These are phyloP conservation scores for Propithecus perrieri DNA, from an alignment of 2,797 vertebrate genomes.

Conservation along the genomic window DNA sequence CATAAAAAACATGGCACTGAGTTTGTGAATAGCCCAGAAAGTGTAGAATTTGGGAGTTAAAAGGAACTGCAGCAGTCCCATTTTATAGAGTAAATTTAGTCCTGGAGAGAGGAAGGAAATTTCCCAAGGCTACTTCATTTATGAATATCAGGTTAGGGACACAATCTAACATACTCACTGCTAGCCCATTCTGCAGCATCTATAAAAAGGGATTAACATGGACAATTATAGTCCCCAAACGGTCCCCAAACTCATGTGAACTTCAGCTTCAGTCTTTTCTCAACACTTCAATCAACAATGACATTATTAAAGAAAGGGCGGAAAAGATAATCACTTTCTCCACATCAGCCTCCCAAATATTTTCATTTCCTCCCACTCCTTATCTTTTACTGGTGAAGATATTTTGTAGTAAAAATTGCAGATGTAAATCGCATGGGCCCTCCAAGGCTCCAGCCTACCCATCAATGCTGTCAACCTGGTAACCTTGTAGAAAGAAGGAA, in stretches of 20 bases:
- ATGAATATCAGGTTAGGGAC: conserved; percentile 22
- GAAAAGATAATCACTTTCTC: conserved; percentile 53
- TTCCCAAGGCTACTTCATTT: conserved; percentile 50
- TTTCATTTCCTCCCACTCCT: conserved; percentile 30
- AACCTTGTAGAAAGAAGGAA: neutral
- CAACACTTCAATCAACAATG: conserved; percentile 52
- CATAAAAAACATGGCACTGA: neutral
- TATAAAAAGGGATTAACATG: neutral
- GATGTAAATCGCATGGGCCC: neutral
- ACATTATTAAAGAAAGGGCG: conserved; percentile 50
- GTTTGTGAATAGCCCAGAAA: neutral
- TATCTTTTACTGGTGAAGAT: conserved; percentile 37
- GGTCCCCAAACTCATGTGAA: neutral
- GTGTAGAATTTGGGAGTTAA: neutral
- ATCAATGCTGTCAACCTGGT: neutral
- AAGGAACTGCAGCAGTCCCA: neutral
- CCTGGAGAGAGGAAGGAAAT: conserved; percentile 33
- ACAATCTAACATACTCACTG: neutral
- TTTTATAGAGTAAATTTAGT: conserved; percentile 48
- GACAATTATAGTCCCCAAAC: neutral
- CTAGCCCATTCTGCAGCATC: neutral
- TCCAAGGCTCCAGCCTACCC: neutral
- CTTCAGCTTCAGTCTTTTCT: neutral
- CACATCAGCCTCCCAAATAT: neutral
- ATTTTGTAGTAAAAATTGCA: conserved; percentile 24